A percentile compares a stretch with the other conserved stretches of the same genome.
These are phyloP conservation scores for Rhabdomys dilectus DNA, from an alignment of 2,113 vertebrate genomes.

Conservation along the genomic window DNA sequence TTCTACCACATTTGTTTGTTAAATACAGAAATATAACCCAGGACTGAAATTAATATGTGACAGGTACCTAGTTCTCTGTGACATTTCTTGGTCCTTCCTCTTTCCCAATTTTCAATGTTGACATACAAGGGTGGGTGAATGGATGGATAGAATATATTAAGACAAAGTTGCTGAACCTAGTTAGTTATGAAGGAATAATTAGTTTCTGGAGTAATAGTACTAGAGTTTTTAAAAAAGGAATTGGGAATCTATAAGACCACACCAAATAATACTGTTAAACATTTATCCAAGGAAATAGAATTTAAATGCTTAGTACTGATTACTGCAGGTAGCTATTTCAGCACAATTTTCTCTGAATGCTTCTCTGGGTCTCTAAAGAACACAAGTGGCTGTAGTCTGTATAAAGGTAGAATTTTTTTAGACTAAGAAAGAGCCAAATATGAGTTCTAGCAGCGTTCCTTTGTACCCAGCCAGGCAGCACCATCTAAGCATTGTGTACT, in stretches of 20 bases:
- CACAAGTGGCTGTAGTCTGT: neutral
- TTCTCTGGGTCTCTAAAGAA: neutral
- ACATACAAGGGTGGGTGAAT: neutral
- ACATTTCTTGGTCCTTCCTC: neutral
- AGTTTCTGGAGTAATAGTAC: neutral
- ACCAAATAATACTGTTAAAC: neutral
- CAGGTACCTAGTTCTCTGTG: neutral
- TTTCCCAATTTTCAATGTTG: neutral
- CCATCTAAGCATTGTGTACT: neutral
- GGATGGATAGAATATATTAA: neutral
- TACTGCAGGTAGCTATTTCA: neutral
- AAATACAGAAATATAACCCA: neutral
- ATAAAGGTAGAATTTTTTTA: neutral
- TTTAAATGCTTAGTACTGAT: neutral
- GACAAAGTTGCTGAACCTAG: neutral
- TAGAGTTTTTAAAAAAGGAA: neutral
- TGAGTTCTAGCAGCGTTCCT: neutral
- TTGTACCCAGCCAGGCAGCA: neutral
- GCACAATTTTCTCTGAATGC: neutral
- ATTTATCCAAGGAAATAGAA: conserved; percentile 29
- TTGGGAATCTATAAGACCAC: neutral
- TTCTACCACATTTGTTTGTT: neutral
- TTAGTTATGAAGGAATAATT: neutral
- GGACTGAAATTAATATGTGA: neutral
- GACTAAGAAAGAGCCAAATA: neutral